phyloP scores from a whole-genome alignment of 2,888 invertebrate species.

The Hybos culiciformis region DNA sequence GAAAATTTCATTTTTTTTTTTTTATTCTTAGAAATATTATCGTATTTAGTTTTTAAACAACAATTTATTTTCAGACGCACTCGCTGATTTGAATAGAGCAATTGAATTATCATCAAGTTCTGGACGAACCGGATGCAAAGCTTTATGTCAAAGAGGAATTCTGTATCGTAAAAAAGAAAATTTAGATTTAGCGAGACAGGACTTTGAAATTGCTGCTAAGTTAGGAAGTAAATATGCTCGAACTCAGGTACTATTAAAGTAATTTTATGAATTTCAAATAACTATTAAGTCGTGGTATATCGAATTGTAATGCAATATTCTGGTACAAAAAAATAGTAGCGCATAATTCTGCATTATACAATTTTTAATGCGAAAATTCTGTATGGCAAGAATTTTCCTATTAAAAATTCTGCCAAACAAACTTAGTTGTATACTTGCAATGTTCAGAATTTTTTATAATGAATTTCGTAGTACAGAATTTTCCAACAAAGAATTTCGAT shows the following conservation, averaged over 20 bases:
- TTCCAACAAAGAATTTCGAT: too few species aligned
- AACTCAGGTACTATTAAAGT: conserved; percentile 44
- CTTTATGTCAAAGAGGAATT: conserved; percentile 72
- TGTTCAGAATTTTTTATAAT: too few species aligned
- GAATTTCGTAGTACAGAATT: too few species aligned
- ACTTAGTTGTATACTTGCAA: too few species aligned
- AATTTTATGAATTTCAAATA: not conserved
- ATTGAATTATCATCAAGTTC: conserved; percentile 46
- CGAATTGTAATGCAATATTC: not conserved
- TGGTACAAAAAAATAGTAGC: not conserved
- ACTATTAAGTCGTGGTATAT: not conserved
- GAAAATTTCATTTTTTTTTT: not conserved
- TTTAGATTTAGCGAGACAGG: conserved; percentile 53
- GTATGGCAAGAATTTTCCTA: too few species aligned
- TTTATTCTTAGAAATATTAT: too few species aligned
- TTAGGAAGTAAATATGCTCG: conserved; percentile 81
- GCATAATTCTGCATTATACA: not conserved
- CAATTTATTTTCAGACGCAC: conserved; percentile 45
- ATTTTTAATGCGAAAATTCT: not conserved
- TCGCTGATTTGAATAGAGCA: conserved; percentile 60
- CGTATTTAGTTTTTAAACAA: too few species aligned
- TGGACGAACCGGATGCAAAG: conserved; percentile 55
- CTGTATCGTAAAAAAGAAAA: conserved; percentile 55
- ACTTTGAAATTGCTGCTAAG: conserved; percentile 65
- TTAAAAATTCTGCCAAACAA: too few species aligned